Base-by-base conservation (phyloP, 2,797 vertebrate species). In the Luscinia luscinia region DNA sequence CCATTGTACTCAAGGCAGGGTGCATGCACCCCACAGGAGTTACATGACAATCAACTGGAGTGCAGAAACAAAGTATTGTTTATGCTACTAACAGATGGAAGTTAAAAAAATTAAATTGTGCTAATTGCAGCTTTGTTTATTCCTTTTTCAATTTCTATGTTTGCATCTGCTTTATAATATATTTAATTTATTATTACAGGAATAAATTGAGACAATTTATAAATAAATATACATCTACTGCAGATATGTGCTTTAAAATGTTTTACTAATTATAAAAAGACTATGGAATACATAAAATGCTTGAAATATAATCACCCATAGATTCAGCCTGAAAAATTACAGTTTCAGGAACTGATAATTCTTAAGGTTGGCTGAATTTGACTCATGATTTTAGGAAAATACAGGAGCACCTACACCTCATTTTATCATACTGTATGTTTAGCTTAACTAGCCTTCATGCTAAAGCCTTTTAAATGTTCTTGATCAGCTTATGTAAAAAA, bases 211-310 rank as follows among this genome's bases (percentile, higher is more conserved):
- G 23, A 12, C 13, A 32, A 52, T 46, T 67, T 68, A 34, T 57
- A 45, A 76, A 72, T 48, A 87, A 69, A 81, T 55, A 43, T 6
- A 41, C 4, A 36, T 19, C 3, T 69, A 38, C 36, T 52, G 28
- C 58, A 34, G 5, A 9, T 74, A 16, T 1, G 2, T 40, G 30
- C 24, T 66, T 55, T 54, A 80, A 82, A 88, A 64, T 28, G 20
- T 43, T 89, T 69, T 59, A 54, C 23, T 63, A n/a, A n/a, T 84
- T 82, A 84, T 82, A 86, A 82, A 95, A 95, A 92, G 94, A 41
- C 9, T 59, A 70, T 12, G 15, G 17, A 36, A 67, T 34, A 64
- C 14, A 55, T 74, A 27, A n/a, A 78, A 62, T 72, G 38, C 28
- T 54, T 49, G 61, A 67, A 86, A 67, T 38, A 68, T 45, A 9